phyloP scores from a whole-genome alignment of 2,888 invertebrate genomes.

The Girardia tigrina region DNA sequence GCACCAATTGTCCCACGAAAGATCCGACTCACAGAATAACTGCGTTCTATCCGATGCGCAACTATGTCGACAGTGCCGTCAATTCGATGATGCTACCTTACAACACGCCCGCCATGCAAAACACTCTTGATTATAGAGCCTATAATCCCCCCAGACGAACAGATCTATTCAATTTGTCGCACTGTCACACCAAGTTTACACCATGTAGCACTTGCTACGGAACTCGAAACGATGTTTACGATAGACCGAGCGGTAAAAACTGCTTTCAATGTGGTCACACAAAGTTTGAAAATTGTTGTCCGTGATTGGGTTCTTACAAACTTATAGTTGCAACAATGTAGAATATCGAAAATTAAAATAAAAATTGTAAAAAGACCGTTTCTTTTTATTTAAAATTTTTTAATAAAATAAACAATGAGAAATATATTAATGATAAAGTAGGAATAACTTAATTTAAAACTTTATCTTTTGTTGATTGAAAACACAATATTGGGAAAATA shows the following conservation, averaged over 20 bases:
- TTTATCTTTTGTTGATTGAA: too few relatives aligned
- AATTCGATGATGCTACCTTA: constrained; percentile 9
- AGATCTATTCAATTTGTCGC: constrained; percentile 2
- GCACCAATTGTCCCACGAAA: constrained; percentile 3
- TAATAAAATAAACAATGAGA: too few relatives aligned
- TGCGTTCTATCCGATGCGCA: not conserved
- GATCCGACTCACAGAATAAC: not conserved
- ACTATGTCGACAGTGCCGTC: not conserved
- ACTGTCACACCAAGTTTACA: constrained; percentile 12
- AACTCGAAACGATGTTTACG: constrained; percentile 12
- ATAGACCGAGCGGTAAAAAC: constrained; percentile 1
- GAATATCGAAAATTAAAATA: too few relatives aligned
- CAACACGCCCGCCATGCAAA: constrained; percentile 4
- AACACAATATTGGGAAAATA: too few relatives aligned
- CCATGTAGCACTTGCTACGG: not conserved
- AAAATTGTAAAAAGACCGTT: too few relatives aligned
- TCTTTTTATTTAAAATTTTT: too few relatives aligned
- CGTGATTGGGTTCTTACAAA: too few relatives aligned
- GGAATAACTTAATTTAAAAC: too few relatives aligned
- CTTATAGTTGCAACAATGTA: too few relatives aligned
- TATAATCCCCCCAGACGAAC: not conserved
- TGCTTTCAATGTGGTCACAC: constrained; percentile 15
- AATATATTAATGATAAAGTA: too few relatives aligned
- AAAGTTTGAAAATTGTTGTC: not conserved
- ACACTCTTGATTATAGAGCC: not conserved